Conservation (phyloP, 2,797 vertebrate species). For the Melanotaenia parkinsoni region DNA sequence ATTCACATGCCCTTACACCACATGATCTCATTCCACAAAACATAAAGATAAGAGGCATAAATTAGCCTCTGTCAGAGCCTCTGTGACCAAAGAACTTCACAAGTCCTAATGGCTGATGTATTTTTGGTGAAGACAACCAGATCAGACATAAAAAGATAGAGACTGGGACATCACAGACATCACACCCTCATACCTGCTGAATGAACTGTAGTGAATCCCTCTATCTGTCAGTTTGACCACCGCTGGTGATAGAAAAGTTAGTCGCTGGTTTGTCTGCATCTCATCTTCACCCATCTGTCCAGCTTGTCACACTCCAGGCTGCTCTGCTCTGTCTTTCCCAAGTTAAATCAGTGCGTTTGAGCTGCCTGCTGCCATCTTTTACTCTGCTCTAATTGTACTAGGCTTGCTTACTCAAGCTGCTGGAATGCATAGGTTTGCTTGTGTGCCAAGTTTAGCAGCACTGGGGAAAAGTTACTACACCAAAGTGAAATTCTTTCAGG, state of each 20-base stretch:
- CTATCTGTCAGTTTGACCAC: background rate
- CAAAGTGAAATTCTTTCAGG: constrained; percentile 5
- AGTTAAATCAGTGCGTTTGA: constrained; percentile 6
- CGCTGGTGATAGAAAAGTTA: constrained; percentile 4
- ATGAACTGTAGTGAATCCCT: background rate
- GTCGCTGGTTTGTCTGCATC: background rate
- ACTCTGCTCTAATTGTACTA: constrained; percentile 52
- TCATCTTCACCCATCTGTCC: constrained; percentile 28
- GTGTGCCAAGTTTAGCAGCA: constrained; percentile 19
- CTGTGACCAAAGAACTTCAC: constrained; percentile 25
- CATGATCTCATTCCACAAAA: constrained; percentile 27
- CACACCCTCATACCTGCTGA: background rate
- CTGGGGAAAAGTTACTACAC: constrained; percentile 1
- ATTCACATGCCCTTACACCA: constrained; percentile 1
- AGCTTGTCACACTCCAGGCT: constrained; percentile 17
- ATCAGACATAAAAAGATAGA: constrained; percentile 5
- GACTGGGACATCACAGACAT: constrained; percentile 5
- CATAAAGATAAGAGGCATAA: constrained; percentile 28
- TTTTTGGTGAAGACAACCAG: constrained; percentile 1
- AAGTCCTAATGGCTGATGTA: constrained; percentile 1
- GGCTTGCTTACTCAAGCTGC: constrained; percentile 60
- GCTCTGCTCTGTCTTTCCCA: constrained; percentile 7
- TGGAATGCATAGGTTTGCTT: constrained; percentile 54
- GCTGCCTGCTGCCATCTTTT: constrained; percentile 27
- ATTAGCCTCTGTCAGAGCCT: background rate